Evolutionary conservation across 2,888 invertebrate species (phyloP).

Genomic region (Andrena trimmerana): DNA sequence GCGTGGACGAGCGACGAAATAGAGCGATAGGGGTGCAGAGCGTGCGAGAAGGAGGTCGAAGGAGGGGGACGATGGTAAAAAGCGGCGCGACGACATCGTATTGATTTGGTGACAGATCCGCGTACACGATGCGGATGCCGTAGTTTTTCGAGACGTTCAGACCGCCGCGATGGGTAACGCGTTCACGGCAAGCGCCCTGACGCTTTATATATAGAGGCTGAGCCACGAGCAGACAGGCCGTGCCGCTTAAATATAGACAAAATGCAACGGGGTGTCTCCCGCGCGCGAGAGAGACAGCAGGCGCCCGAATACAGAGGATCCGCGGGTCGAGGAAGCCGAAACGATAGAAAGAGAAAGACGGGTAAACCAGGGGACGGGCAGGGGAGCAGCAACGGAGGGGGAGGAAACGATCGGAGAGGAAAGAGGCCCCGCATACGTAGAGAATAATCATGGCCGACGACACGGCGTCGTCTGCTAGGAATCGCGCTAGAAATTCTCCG

Average conservation of each 20-base stretch:
- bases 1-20: neutral
- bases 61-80: slow-evolving; percentile 60
- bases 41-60: slow-evolving; percentile 42
- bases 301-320: slow-evolving; percentile 28
- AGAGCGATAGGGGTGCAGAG: neutral
- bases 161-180: slow-evolving; percentile 60
- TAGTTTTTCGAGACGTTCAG: slow-evolving; percentile 58
- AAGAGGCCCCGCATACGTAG: slow-evolving; percentile 52
- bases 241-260: slow-evolving; percentile 81
- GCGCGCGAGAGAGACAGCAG: slow-evolving; percentile 32
- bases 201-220: slow-evolving; percentile 79
- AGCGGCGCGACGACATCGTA: slow-evolving; percentile 76
- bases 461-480: slow-evolving; percentile 74
- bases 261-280: slow-evolving; percentile 78
- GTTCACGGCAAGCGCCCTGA: slow-evolving; percentile 70
- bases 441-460: slow-evolving; percentile 74
- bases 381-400: slow-evolving; percentile 4
- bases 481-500: slow-evolving; percentile 9
- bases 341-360: slow-evolving; percentile 46
- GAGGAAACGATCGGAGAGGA: slow-evolving; percentile 18
- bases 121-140: slow-evolving; percentile 68
- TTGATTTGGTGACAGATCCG: slow-evolving; percentile 81
- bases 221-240: slow-evolving; percentile 75
- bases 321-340: slow-evolving; percentile 25
- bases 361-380: slow-evolving; percentile 9